Evolutionary conservation across 2,888 invertebrate genomes (phyloP).

Genomic region (Nemotelus pantherinus): DNA sequence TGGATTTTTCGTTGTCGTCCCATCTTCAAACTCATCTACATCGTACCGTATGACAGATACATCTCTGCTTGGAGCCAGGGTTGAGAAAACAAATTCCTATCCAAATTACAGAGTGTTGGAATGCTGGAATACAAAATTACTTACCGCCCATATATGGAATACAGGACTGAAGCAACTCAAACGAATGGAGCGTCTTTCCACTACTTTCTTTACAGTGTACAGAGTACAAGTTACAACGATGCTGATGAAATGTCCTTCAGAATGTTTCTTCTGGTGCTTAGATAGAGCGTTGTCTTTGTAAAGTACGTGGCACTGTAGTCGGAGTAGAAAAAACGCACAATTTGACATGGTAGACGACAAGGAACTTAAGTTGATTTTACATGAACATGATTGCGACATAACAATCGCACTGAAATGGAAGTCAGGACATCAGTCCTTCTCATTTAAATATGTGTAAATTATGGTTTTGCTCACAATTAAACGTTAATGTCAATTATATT

Average conservation of each 20-base stretch:
- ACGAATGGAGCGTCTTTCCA: neutral
- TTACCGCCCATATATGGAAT: neutral
- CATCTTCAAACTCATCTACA: neutral
- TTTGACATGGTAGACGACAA: constrained; percentile 1
- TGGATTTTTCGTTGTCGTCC: neutral
- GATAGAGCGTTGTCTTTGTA: constrained; percentile 2
- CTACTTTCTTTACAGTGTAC: no score
- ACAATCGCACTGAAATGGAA: constrained; percentile 4
- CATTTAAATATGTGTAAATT: constrained; percentile 48
- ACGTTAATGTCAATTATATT: constrained; percentile 30
- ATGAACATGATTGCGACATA: constrained; percentile 6
- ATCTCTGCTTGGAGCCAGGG: neutral
- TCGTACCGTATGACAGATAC: neutral
- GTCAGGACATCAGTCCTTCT: constrained; percentile 24
- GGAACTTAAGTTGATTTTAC: constrained; percentile 1
- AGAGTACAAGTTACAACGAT: neutral
- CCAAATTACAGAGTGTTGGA: constrained; percentile 20
- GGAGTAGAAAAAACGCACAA: neutral
- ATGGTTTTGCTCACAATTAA: constrained; percentile 48
- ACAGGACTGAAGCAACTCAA: neutral
- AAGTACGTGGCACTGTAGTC: neutral
- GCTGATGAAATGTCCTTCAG: neutral
- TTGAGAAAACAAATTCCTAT: constrained; percentile 26
- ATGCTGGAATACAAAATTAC: constrained; percentile 1
- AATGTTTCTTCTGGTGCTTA: neutral